Conservation (phyloP, 2,888 invertebrate species). For the Drosophila pegasa region DNA sequence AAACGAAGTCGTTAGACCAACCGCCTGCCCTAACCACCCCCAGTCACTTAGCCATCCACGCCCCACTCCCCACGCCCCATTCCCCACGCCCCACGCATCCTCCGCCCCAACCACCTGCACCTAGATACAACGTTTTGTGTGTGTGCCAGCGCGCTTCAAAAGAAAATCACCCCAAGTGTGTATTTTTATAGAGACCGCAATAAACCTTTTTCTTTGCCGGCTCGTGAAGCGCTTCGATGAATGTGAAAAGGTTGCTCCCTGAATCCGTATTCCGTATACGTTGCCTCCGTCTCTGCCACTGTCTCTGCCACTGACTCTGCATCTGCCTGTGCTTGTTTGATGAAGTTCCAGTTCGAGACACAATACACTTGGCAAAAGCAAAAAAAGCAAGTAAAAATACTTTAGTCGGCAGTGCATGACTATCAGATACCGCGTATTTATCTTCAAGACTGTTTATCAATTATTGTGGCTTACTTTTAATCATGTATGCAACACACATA, state of each 20-base stretch:
- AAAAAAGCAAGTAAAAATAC: neutral
- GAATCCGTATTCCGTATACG: conserved; percentile 36
- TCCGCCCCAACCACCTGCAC: conserved; percentile 48
- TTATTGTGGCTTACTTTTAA: neutral
- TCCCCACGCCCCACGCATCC: conserved; percentile 20
- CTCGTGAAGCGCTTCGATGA: conserved; percentile 61
- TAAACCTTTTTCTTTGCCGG: conserved; percentile 73
- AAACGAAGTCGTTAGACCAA: conserved; percentile 75
- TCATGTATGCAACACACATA: neutral
- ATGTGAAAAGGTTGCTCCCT: conserved; percentile 46
- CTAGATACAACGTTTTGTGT: conserved; percentile 23
- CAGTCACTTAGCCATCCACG: conserved; percentile 25
- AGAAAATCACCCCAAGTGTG: conserved; percentile 80
- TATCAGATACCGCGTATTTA: neutral
- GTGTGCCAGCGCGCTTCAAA: conserved; percentile 60
- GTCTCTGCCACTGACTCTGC: conserved; percentile 6
- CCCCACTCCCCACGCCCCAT: conserved; percentile 9
- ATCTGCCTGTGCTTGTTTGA: conserved; percentile 51
- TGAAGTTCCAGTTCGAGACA: conserved; percentile 73
- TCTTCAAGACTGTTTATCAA: neutral
- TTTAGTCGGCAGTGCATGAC: neutral
- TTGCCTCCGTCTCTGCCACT: conserved; percentile 2
- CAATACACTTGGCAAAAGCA: conserved; percentile 58
- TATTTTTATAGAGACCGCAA: conserved; percentile 81
- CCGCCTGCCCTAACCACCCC: conserved; percentile 32